Evolutionary conservation across 1,140 invertebrate species (phyloP).

Genomic region (Episyrphus balteatus): DNA sequence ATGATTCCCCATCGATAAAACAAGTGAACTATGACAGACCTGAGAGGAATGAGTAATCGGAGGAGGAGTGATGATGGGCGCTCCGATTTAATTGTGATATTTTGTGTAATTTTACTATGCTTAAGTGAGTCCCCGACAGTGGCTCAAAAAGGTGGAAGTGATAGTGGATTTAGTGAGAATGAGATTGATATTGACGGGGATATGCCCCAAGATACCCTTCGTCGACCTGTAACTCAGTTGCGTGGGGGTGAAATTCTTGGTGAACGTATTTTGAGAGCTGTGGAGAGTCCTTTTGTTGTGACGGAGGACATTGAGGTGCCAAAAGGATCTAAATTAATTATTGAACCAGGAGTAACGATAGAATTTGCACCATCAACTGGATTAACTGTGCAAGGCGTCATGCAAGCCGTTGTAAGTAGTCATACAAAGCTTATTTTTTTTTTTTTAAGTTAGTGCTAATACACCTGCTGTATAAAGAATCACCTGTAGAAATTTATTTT

Average conservation of each 20-base stretch:
- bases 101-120: too few relatives aligned
- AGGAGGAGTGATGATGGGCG: too few relatives aligned
- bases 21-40: too few relatives aligned
- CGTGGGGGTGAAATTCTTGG: conserved; percentile 40
- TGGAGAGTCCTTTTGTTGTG: conserved; percentile 64
- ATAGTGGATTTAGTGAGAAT: too few relatives aligned
- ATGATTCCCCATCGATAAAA: too few relatives aligned
- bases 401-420: conserved; percentile 78
- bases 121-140: too few relatives aligned
- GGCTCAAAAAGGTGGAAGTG: too few relatives aligned
- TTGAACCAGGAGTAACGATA: conserved; percentile 78
- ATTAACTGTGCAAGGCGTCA: conserved; percentile 75
- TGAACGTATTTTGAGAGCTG: conserved; percentile 39
- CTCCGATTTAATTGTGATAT: too few relatives aligned
- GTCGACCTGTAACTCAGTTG: conserved; percentile 15
- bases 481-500: neutral
- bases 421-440: conserved; percentile 21
- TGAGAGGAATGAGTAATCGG: too few relatives aligned
- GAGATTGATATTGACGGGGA: too few relatives aligned
- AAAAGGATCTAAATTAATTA: conserved; percentile 56
- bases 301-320: conserved; percentile 72
- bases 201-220: too few relatives aligned
- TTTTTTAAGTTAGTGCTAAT: neutral
- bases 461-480: neutral
- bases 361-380: conserved; percentile 80